phyloP scores from a whole-genome alignment of 2,888 invertebrate genomes.

The Eucriotettix oculatus region DNA sequence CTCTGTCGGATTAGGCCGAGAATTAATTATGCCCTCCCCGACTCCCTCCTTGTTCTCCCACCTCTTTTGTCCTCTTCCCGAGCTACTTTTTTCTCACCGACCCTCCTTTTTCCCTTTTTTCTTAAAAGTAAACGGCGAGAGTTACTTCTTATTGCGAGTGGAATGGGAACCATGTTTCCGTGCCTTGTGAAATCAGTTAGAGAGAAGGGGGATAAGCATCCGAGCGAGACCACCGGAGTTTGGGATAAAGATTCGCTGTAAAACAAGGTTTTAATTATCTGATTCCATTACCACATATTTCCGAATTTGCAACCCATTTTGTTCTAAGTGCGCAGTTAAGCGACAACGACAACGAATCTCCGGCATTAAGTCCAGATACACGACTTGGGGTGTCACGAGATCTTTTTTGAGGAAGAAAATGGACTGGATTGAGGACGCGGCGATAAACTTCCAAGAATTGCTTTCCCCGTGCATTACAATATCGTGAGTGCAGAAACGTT shows the following conservation, averaged over 20 bases:
- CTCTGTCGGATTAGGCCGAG: conserved; percentile 11
- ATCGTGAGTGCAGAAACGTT: no score
- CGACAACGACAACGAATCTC: no score
- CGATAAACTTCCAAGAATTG: no score
- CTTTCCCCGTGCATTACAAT: no score
- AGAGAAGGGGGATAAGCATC: background rate
- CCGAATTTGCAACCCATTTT: no score
- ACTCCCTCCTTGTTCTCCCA: background rate
- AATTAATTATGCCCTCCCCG: conserved; percentile 12
- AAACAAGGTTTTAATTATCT: background rate
- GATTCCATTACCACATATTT: no score
- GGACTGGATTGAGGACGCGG: no score
- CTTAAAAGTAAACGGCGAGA: background rate
- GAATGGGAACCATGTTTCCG: background rate
- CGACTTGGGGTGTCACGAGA: no score
- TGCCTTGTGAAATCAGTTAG: background rate
- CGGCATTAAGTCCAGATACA: no score
- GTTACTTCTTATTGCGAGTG: no score
- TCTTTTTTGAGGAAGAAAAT: no score
- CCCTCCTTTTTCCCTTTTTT: background rate
- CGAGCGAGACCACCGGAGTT: background rate
- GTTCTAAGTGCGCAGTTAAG: no score
- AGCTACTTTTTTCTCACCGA: background rate
- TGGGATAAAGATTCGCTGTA: background rate
- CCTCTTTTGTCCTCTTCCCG: background rate